Base-by-base conservation (phyloP, 2,797 vertebrate species). In the Chrysocyon brachyurus region DNA sequence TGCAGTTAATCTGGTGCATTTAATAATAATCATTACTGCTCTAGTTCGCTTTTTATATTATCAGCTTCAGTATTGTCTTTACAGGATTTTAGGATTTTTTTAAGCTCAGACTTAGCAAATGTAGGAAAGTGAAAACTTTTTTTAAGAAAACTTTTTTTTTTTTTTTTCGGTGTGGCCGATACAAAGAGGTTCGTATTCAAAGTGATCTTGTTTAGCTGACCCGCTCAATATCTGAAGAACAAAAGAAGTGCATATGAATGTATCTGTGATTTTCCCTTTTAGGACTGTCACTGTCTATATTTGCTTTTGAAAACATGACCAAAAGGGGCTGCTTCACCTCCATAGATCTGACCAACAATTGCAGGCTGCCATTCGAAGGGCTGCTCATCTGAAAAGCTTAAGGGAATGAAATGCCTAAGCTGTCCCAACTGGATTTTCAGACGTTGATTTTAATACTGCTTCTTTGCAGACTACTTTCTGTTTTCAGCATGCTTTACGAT, bases 21-120 rank as follows among this genome's bases (percentile, higher is more conserved):
- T 98, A 98, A 98, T 98, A 94, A 96, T 98, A 96, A 98, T 97
- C 97, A 97, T 97, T 97, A 98, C 97, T 93, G 96, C 94, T 98
- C 98, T 98, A 91, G 84, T 97, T 98, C 98, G 98, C 98, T 98
- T 98, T 98, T 98, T 97, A 88, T 98, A 98, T 98, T 98, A 98
- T 97, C 97, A 98, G 94, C 97, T 98, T 98, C 97, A 97, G 97
- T 98, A 97, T 98, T 98, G 95, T 98, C 98, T 98, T 98, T 97
- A 97, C 92, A 97, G 96, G 86, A 94, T 95, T 98, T 98, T 97
- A 98, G 97, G 89, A 79, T 75, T 97, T 98, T 98, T 98, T 98
- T 98, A 0, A 96, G 97, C 96, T 97, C 94, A 95, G 97, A 98
- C 96, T 98, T 99, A 98, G 98, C 94, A 97, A 98, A 97, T 66